Conservation (phyloP, 2,113 vertebrate genomes). For the Lonchura striata region DNA sequence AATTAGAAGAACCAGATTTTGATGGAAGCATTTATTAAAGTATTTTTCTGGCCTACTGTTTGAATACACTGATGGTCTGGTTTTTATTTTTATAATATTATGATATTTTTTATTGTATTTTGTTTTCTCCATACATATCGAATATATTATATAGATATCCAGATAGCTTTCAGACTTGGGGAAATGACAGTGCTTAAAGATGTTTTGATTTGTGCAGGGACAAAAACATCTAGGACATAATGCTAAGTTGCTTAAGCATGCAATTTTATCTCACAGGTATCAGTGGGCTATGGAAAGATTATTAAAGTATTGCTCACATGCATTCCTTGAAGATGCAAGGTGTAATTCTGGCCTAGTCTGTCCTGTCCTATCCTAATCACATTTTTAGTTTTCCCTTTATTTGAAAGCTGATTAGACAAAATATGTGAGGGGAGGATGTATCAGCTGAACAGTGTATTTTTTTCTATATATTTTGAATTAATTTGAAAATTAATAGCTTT, state of each 20-base stretch:
- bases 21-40: not conserved
- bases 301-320: not conserved
- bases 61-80: not conserved
- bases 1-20: not conserved
- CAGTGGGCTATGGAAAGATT: not conserved
- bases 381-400: not conserved
- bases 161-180: not conserved
- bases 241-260: not conserved
- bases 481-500: not conserved
- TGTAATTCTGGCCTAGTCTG: not conserved
- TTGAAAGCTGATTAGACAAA: not conserved
- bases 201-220: not conserved
- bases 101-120: not conserved
- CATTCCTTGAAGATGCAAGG: not conserved
- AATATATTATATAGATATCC: not conserved
- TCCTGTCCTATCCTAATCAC: not conserved
- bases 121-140: not conserved
- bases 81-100: not conserved
- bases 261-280: not conserved
- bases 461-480: not conserved
- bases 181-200: not conserved
- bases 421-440: not conserved
- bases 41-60: not conserved
- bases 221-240: not conserved
- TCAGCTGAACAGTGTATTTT: not conserved